phyloP scores from a whole-genome alignment of 2,113 vertebrate species.

The Bujurquina vittata region DNA sequence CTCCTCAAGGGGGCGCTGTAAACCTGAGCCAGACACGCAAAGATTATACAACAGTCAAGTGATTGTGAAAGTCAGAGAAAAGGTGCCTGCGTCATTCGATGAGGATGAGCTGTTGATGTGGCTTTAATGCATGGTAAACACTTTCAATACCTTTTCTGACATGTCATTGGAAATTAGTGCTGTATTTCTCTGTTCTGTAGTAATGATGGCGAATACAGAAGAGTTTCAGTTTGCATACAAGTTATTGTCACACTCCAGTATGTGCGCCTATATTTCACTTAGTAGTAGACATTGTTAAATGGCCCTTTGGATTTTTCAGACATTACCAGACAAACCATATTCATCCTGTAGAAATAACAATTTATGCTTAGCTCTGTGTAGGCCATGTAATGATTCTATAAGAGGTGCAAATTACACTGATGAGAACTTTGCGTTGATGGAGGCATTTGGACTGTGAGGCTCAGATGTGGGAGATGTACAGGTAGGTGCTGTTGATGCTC shows the following conservation, averaged over 20 bases:
- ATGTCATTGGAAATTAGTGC: conserved; percentile 33
- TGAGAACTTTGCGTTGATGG: not conserved
- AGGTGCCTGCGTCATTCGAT: conserved; percentile 27
- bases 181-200: not conserved
- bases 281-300: not conserved
- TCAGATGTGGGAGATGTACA: conserved; percentile 82
- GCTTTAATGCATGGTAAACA: conserved; percentile 41
- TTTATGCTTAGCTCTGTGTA: not conserved
- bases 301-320: not conserved
- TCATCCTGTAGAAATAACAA: not conserved
- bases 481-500: conserved; percentile 83
- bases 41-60: not conserved
- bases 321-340: not conserved
- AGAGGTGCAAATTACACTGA: not conserved
- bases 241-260: conserved; percentile 3
- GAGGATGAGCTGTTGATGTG: conserved; percentile 27
- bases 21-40: not conserved
- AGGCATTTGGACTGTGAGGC: not conserved
- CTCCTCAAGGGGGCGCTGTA: conserved; percentile 51
- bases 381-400: not conserved
- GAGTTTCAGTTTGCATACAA: conserved; percentile 23
- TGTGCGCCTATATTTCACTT: not conserved
- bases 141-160: conserved; percentile 17
- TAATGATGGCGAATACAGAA: not conserved
- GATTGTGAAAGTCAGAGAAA: conserved; percentile 47